Percentiles rank a stretch among this genome's conserved stretches.
Conservation (phyloP, 64 coral and sea anemone species). For the Pachyseris speciosa region DNA sequence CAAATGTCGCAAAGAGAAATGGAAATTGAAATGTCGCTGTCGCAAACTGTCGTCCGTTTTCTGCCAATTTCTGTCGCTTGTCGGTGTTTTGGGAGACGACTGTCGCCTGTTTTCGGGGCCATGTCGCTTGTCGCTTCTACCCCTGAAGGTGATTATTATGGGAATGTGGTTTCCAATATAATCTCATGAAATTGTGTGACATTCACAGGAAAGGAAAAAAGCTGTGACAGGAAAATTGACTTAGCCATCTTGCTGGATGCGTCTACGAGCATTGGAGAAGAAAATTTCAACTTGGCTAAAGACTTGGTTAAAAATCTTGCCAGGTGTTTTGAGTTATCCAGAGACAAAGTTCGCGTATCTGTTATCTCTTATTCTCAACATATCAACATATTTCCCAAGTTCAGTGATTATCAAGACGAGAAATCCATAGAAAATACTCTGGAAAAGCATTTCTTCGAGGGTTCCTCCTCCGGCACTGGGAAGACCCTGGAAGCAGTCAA, state of each 20-base stretch:
- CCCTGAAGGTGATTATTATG: too few species aligned
- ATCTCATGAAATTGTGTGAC: too few species aligned
- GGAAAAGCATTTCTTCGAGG: neutral
- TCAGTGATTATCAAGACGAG: neutral
- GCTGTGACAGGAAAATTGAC: constrained; percentile 76
- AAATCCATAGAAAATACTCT: neutral
- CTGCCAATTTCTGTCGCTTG: too few species aligned
- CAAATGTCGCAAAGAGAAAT: too few species aligned
- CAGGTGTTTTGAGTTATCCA: constrained; percentile 17
- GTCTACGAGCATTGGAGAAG: constrained; percentile 70
- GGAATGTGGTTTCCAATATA: too few species aligned
- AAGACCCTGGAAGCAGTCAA: neutral
- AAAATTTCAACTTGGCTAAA: constrained; percentile 61
- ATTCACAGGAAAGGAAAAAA: neutral
- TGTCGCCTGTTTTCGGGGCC: too few species aligned
- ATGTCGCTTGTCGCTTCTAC: too few species aligned
- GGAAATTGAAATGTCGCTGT: too few species aligned
- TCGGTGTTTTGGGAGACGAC: too few species aligned
- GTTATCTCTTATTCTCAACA: constrained; percentile 23
- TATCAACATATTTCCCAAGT: neutral
- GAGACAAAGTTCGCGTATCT: constrained; percentile 35
- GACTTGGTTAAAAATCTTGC: constrained; percentile 37
- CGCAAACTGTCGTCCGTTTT: too few species aligned
- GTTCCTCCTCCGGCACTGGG: neutral
- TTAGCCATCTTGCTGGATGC: constrained; percentile 70